A percentile compares a stretch with the other conserved stretches of the same genome.
phyloP scores from a whole-genome alignment of 2,797 vertebrate species.

The Phrynocephalus vlangalii region DNA sequence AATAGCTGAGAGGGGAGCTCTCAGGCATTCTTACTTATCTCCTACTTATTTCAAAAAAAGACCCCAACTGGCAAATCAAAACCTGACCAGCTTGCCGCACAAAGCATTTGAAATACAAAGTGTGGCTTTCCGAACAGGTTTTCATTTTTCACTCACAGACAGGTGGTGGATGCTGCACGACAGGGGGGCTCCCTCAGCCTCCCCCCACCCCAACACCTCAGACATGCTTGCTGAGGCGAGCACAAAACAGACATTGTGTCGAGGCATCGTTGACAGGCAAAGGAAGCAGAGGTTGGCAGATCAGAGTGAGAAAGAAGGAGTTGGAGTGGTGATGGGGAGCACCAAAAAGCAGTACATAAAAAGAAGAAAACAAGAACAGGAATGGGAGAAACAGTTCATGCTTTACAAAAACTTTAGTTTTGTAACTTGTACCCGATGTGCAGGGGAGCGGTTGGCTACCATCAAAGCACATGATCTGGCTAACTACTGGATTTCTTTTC shows the following conservation, averaged over 20 bases:
- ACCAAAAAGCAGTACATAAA: rapidly evolving
- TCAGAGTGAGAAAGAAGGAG: not conserved
- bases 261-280: not conserved
- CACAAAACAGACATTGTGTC: constrained; percentile 32
- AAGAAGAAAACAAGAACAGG: not conserved
- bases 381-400: not conserved
- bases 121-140: constrained; percentile 15
- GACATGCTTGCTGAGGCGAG: not conserved
- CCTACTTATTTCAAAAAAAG: constrained; percentile 23
- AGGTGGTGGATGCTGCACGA: constrained; percentile 15
- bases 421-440: not conserved
- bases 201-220: not conserved
- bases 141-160: not conserved
- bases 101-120: constrained; percentile 28
- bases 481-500: not conserved
- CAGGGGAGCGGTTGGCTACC: not conserved
- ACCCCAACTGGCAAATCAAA: constrained; percentile 17
- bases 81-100: constrained; percentile 16
- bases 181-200: not conserved
- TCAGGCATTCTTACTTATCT: not conserved
- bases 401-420: not conserved
- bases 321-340: no score
- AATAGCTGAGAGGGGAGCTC: not conserved
- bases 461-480: not conserved
- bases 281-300: not conserved